These are phyloP conservation scores for Monochamus alternatus DNA, from an alignment of 2,888 invertebrate genomes.

Conservation along the genomic window DNA sequence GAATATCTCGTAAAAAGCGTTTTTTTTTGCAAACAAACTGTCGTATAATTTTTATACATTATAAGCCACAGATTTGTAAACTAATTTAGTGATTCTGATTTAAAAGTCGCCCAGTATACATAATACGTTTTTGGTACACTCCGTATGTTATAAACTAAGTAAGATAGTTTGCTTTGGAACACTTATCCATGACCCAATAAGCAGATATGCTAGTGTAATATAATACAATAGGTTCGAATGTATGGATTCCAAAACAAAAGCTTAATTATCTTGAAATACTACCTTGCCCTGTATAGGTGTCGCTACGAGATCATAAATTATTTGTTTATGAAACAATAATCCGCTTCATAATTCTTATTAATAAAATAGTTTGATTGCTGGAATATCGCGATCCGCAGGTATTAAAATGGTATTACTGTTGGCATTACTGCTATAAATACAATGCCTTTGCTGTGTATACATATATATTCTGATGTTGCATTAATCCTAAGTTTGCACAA, in stretches of 20 bases:
- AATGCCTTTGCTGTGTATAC: slow-evolving; percentile 26
- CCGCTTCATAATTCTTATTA: not conserved
- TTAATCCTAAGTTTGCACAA: slow-evolving; percentile 47
- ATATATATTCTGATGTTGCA: slow-evolving; percentile 15
- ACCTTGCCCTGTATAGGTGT: not conserved
- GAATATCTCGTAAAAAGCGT: too few species aligned
- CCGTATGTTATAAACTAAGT: too few species aligned
- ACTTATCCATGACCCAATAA: not conserved
- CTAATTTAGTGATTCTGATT: too few species aligned
- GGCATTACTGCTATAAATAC: slow-evolving; percentile 20
- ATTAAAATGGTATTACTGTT: slow-evolving; percentile 28
- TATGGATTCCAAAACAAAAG: not conserved
- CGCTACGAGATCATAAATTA: not conserved
- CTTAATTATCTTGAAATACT: not conserved
- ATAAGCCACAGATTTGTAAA: too few species aligned
- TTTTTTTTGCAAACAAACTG: too few species aligned
- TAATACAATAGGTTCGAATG: not conserved
- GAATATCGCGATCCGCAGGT: slow-evolving; percentile 2
- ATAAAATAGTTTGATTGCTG: slow-evolving; percentile 15
- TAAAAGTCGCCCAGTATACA: too few species aligned
- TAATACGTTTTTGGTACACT: too few species aligned
- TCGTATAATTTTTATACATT: too few species aligned
- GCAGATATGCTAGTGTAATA: not conserved
- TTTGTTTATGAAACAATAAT: slow-evolving; percentile 20
- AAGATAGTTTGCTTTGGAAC: too few species aligned